These are phyloP conservation scores for Atta colombica DNA, from an alignment of 1,140 invertebrate species.

Conservation along the genomic window DNA sequence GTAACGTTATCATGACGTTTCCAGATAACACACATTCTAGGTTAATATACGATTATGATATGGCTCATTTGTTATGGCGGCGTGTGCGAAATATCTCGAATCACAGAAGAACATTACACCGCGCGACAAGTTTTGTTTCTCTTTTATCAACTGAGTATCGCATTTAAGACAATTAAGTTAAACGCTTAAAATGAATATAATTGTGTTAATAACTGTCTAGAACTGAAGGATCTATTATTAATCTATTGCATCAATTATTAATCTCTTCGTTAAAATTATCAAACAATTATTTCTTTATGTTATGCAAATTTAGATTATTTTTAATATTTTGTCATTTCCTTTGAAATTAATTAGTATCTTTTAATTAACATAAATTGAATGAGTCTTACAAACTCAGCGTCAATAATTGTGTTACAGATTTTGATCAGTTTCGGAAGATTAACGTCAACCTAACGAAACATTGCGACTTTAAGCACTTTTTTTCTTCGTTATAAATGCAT, in stretches of 20 bases:
- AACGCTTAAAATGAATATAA: background rate
- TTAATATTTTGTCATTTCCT: no score
- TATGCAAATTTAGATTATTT: no score
- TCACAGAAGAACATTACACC: background rate
- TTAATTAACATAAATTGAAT: no score
- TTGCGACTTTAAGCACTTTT: background rate
- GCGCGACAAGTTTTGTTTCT: background rate
- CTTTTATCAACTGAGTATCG: background rate
- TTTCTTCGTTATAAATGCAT: background rate
- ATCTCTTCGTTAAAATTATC: no score
- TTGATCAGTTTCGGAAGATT: no score
- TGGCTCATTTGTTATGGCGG: background rate
- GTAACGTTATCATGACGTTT: slow-evolving; percentile 43
- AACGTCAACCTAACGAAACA: background rate
- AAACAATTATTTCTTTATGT: no score
- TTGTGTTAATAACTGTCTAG: background rate
- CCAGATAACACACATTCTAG: slow-evolving; percentile 34
- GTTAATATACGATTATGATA: slow-evolving; percentile 54
- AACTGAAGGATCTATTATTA: background rate
- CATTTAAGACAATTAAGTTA: background rate
- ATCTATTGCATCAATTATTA: background rate
- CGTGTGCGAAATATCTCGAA: slow-evolving; percentile 11
- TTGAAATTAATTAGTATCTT: no score
- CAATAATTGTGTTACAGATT: no score
- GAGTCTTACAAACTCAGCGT: no score